Conservation (phyloP, 2,888 invertebrate genomes). For the Calliphora vomitoria region DNA sequence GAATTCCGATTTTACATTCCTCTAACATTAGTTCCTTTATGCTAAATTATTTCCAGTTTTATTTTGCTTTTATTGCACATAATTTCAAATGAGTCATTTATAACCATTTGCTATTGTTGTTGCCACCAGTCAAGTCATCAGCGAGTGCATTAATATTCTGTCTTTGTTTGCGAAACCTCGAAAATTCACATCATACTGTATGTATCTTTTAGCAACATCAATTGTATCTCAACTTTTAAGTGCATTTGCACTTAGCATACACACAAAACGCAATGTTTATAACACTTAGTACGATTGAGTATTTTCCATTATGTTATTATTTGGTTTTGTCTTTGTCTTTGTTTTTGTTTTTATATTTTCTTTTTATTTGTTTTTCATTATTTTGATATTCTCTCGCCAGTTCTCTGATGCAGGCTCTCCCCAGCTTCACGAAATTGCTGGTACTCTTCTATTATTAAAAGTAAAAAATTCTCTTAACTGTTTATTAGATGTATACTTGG, state of each 20-base stretch:
- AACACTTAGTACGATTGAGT: neutral
- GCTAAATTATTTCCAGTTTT: neutral
- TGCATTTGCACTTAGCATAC: slow-evolving; percentile 57
- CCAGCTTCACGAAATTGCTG: slow-evolving; percentile 32
- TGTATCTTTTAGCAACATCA: neutral
- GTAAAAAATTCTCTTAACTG: neutral
- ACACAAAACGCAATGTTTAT: slow-evolving; percentile 4
- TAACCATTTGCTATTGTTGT: slow-evolving; percentile 14
- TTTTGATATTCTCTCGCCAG: neutral
- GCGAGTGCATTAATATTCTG: slow-evolving; percentile 43
- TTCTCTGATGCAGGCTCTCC: slow-evolving; percentile 1
- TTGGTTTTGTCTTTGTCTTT: neutral
- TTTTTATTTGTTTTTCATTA: slow-evolving; percentile 8
- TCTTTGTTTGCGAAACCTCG: slow-evolving; percentile 21
- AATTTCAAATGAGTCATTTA: slow-evolving; percentile 32
- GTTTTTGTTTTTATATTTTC: slow-evolving; percentile 5
- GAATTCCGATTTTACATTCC: neutral
- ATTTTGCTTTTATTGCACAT: neutral
- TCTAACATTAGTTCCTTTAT: slow-evolving; percentile 6
- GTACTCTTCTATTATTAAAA: slow-evolving; percentile 9
- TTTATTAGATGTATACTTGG: neutral
- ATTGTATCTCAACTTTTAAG: slow-evolving; percentile 68
- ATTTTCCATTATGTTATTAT: slow-evolving; percentile 14
- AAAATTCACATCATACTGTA: slow-evolving; percentile 25
- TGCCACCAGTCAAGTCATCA: slow-evolving; percentile 19